Conservation (phyloP, 1,140 invertebrate species). For the Magallana angulata region DNA sequence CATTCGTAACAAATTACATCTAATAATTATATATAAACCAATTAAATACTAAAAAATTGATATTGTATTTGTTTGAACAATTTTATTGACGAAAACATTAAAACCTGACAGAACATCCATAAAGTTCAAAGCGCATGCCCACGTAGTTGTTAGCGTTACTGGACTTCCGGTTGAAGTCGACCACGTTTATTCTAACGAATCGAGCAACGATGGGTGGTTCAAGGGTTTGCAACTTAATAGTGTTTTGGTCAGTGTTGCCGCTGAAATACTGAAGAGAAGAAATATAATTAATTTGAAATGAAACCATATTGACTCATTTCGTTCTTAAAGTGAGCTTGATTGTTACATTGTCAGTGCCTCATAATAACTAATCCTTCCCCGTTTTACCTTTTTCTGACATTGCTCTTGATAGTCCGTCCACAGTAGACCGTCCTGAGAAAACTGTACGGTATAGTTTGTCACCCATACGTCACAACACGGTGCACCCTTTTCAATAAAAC, state of each 20-base stretch:
- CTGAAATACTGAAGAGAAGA: neutral
- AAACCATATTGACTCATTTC: too few relatives aligned
- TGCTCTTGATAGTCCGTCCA: constrained; percentile 14
- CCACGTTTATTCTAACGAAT: constrained; percentile 23
- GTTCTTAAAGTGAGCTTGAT: too few relatives aligned
- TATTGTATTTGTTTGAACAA: neutral
- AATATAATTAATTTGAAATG: neutral
- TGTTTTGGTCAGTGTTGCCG: neutral
- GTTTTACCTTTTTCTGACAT: neutral
- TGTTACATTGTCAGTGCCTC: too few relatives aligned
- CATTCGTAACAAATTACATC: constrained; percentile 53
- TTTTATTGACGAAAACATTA: neutral
- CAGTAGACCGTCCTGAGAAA: neutral
- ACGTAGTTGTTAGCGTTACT: constrained; percentile 38
- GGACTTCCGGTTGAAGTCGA: constrained; percentile 36
- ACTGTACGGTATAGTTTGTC: constrained; percentile 42
- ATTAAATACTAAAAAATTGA: too few relatives aligned
- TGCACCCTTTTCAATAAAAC: constrained; percentile 29
- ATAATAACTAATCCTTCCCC: too few relatives aligned
- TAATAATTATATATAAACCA: too few relatives aligned
- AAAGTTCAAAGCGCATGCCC: constrained; percentile 41
- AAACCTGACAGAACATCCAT: constrained; percentile 31
- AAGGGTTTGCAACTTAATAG: neutral
- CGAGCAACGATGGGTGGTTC: constrained; percentile 27
- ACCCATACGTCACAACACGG: constrained; percentile 48